Base-by-base conservation (phyloP, 2,888 invertebrate species). In the Dastarcus helophoroides region DNA sequence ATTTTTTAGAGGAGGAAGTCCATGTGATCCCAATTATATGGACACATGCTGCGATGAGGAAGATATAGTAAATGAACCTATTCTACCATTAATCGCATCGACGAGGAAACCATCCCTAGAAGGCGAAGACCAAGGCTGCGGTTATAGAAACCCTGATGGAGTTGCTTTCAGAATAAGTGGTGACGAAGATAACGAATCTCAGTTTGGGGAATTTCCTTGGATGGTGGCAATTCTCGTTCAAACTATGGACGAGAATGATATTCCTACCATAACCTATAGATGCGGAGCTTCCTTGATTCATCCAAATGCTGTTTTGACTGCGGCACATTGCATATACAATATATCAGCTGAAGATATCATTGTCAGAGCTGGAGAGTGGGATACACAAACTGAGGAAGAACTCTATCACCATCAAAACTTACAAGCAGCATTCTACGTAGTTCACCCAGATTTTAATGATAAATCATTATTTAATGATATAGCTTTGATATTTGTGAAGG, bases 191-290 rank as follows among this genome's bases (percentile, higher is more conserved):
- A 71, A 73, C 25, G 83, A 84, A 51, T 69, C 73, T 0, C 75
- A 83, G 46, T 85, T 76, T 42, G 85, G 76, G 0, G 85, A 86
- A 56, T 85, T 82, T 54, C 83, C 85, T 0, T 86, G 85, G 86
- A 82, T 84, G 80, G 75, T 79, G 0, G 84, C 83, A 0, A 63
- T 84, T 15, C 57, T 81, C 34, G 62, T 67, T n/a, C n/a, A n/a
- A 31, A 66, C 69, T 36, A 70, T 72, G 37, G 50, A 54, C 0
- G 60, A 71, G 2, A 65, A 68, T 7, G 62, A 61, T 0, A n/a
- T n/a, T n/a, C n/a, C n/a, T n/a, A n/a, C n/a, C n/a, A n/a, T n/a
- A n/a, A n/a, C n/a, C n/a, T 86, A 83, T 56, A 68, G 79, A 8
- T n/a, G n/a, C n/a, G n/a, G n/a, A n/a, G n/a, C n/a, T n/a, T n/a